These are phyloP conservation scores for Solen grandis DNA, from an alignment of 1,140 invertebrate genomes.

Conservation along the genomic window DNA sequence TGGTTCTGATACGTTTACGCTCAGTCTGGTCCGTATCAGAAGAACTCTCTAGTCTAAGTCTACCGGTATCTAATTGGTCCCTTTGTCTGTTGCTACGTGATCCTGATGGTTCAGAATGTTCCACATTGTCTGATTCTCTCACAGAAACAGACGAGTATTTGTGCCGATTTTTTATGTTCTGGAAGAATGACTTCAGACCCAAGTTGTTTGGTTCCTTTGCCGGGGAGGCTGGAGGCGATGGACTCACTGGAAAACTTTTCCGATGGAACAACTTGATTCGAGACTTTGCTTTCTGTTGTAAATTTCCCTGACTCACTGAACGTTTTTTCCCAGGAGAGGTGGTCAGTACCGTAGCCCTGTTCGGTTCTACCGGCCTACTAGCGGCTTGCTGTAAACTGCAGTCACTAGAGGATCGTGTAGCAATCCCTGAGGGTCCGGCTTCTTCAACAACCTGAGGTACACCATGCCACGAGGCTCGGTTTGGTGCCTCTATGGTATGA, in stretches of 20 bases:
- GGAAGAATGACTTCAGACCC: slow-evolving; percentile 46
- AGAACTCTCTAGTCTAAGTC: background rate
- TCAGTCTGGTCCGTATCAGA: slow-evolving; percentile 36
- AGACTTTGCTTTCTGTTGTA: slow-evolving; percentile 25
- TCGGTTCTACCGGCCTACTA: background rate
- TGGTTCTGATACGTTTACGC: slow-evolving; percentile 9
- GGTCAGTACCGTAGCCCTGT: background rate
- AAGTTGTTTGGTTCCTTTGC: slow-evolving; percentile 7
- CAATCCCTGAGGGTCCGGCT: background rate
- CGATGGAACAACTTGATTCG: slow-evolving; percentile 42
- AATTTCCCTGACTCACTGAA: slow-evolving; percentile 31
- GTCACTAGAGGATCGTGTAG: background rate
- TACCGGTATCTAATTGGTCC: background rate
- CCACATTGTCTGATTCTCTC: background rate
- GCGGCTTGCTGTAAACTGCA: background rate
- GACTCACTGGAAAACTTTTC: slow-evolving; percentile 26
- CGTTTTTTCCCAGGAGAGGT: background rate
- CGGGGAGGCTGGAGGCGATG: slow-evolving; percentile 30
- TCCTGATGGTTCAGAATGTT: background rate
- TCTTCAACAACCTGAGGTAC: background rate
- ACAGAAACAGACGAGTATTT: slow-evolving; percentile 8
- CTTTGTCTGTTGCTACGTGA: background rate
- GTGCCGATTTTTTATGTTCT: slow-evolving; percentile 40
- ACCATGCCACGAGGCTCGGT: background rate
- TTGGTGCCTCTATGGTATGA: too few species aligned